phyloP scores from a whole-genome alignment of 1,140 invertebrate genomes.

The Frieseomelitta varia region DNA sequence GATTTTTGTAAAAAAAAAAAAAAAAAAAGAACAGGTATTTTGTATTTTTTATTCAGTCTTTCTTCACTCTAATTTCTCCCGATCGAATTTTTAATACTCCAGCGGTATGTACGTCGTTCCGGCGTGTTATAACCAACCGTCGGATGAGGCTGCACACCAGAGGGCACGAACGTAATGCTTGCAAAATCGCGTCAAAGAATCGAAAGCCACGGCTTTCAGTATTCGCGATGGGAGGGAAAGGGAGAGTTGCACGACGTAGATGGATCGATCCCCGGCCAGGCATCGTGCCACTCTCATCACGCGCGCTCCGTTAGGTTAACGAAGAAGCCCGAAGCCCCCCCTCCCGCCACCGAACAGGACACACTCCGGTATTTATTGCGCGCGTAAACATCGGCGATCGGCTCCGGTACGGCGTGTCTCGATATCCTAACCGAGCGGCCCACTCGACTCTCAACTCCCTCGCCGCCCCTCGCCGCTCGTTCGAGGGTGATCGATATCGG shows the following conservation, averaged over 20 bases:
- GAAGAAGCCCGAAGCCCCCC: conserved; percentile 14
- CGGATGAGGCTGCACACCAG: too few relatives aligned
- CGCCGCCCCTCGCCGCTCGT: neutral
- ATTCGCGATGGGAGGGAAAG: too few relatives aligned
- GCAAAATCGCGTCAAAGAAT: neutral
- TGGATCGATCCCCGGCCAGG: neutral
- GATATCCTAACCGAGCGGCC: conserved; percentile 17
- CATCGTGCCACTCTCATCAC: neutral
- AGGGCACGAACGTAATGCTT: too few relatives aligned
- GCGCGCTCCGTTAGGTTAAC: neutral
- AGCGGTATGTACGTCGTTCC: too few relatives aligned
- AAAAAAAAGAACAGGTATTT: too few relatives aligned
- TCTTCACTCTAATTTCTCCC: too few relatives aligned
- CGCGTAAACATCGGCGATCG: conserved; percentile 23
- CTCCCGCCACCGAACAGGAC: neutral
- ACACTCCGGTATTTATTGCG: conserved; percentile 18
- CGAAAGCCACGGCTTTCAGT: neutral
- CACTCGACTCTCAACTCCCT: conserved; percentile 7
- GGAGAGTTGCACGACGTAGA: too few relatives aligned
- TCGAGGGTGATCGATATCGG: conserved; percentile 19
- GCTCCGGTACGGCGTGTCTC: conserved; percentile 11
- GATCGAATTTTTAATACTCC: too few relatives aligned
- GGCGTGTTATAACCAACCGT: too few relatives aligned
- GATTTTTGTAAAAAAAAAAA: neutral
- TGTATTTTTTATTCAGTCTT: too few relatives aligned